Evolutionary conservation across 1,140 invertebrate species (phyloP).

Genomic region (Saccostrea echinata): DNA sequence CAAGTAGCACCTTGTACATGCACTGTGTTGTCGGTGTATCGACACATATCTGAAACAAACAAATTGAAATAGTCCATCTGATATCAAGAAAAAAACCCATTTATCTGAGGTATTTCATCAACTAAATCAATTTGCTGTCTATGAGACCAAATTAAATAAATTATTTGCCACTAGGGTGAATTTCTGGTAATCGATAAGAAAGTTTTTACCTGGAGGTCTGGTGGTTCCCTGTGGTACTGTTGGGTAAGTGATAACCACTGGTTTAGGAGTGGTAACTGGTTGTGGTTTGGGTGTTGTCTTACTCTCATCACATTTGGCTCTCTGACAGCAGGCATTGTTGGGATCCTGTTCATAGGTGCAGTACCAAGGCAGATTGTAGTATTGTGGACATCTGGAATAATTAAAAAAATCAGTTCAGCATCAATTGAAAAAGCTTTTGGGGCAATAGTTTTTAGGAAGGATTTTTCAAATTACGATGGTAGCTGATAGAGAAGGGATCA

Average conservation of each 20-base stretch:
- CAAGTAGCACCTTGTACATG: slow-evolving; percentile 62
- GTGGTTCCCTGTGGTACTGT: slow-evolving; percentile 20
- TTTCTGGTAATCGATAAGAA: no score
- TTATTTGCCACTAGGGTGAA: no score
- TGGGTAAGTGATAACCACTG: slow-evolving; percentile 24
- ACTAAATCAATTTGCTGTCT: no score
- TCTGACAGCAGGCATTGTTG: slow-evolving; percentile 56
- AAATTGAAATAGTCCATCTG: no score
- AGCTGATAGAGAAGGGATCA: neutral
- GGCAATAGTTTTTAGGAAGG: no score
- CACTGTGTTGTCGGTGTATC: slow-evolving; percentile 61
- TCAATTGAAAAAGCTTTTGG: neutral
- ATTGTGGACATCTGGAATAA: slow-evolving; percentile 59
- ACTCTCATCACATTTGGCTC: slow-evolving; percentile 55
- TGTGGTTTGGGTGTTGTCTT: neutral
- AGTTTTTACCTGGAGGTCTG: slow-evolving; percentile 8
- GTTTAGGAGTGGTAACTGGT: neutral
- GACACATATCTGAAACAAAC: slow-evolving; percentile 58
- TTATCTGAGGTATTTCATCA: no score
- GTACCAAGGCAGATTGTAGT: slow-evolving; percentile 59
- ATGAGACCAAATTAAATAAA: no score
- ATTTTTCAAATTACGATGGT: neutral
- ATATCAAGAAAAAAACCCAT: no score
- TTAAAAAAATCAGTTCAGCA: neutral
- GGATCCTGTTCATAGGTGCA: slow-evolving; percentile 59